Conservation (phyloP, 2,888 invertebrate genomes). For the Lycophotia porphyrea region DNA sequence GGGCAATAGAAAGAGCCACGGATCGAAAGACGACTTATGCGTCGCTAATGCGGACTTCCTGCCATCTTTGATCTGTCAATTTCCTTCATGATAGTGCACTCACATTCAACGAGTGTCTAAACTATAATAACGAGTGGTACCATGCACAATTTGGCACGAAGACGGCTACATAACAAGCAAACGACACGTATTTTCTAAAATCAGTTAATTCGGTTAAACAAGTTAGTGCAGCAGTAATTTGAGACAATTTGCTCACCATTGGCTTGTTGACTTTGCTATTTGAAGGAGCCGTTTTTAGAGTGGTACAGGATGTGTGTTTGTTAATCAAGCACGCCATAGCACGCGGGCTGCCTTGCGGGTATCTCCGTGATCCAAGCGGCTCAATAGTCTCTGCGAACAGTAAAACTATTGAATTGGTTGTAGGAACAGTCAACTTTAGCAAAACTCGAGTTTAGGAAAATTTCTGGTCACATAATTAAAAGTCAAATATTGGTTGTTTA, state of each 20-base stretch:
- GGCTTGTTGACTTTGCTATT: slow-evolving; percentile 83
- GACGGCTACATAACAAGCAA: slow-evolving; percentile 47
- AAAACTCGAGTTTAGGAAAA: background rate
- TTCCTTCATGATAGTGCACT: slow-evolving; percentile 83
- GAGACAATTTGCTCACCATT: slow-evolving; percentile 83
- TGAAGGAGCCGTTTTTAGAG: slow-evolving; percentile 74
- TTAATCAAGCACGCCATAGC: slow-evolving; percentile 73
- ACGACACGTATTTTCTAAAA: slow-evolving; percentile 80
- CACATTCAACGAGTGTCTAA: slow-evolving; percentile 76
- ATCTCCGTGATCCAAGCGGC: background rate
- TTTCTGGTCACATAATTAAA: background rate
- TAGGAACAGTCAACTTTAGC: slow-evolving; percentile 12
- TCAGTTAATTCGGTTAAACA: slow-evolving; percentile 84
- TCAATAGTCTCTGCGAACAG: slow-evolving; percentile 30
- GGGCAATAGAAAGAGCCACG: slow-evolving; percentile 71
- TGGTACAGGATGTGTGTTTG: slow-evolving; percentile 76
- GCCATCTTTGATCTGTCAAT: slow-evolving; percentile 86
- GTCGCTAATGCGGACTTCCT: slow-evolving; percentile 87
- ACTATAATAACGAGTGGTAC: slow-evolving; percentile 70
- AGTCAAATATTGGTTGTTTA: background rate
- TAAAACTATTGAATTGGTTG: slow-evolving; percentile 37
- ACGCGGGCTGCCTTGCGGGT: slow-evolving; percentile 46
- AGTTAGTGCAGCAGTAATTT: slow-evolving; percentile 83
- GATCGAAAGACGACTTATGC: slow-evolving; percentile 80
- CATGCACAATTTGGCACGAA: slow-evolving; percentile 80